phyloP scores from a whole-genome alignment of 1,140 invertebrate genomes.

The roundworm (Caenorhabditis elegans) region DNA sequence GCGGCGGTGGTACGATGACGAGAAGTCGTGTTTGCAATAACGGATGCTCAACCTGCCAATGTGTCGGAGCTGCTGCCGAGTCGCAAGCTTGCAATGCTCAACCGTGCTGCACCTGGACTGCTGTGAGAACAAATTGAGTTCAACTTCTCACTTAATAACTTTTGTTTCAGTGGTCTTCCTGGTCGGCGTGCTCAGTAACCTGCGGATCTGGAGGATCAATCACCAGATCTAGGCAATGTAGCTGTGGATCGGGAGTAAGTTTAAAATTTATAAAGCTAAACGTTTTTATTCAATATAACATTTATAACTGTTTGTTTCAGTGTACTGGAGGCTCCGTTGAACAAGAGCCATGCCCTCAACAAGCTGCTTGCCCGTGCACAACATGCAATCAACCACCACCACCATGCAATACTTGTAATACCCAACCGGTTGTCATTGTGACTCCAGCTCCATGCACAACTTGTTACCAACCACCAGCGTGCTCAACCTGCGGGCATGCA shows the following conservation, averaged over 20 bases:
- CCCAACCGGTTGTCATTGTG: constrained; percentile 1
- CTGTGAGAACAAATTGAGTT: neutral
- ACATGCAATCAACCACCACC: constrained; percentile 34
- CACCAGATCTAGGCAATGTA: constrained; percentile 42
- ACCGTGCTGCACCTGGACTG: constrained; percentile 39
- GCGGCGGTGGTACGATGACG: constrained; percentile 65
- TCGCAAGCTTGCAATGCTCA: constrained; percentile 44
- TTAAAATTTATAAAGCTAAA: neutral
- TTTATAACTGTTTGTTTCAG: constrained; percentile 2
- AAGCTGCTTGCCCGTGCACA: constrained; percentile 25
- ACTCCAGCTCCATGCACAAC: constrained; percentile 28
- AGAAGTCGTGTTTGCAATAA: constrained; percentile 59
- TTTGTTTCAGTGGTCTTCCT: constrained; percentile 38
- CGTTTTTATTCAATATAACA: neutral
- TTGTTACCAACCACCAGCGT: constrained; percentile 29
- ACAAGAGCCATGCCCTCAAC: constrained; percentile 38
- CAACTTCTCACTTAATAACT: neutral
- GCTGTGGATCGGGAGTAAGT: constrained; percentile 34
- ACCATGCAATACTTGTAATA: constrained; percentile 33
- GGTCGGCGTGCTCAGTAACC: constrained; percentile 35
- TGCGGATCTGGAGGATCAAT: constrained; percentile 45
- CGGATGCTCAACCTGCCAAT: constrained; percentile 45
- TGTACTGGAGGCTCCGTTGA: constrained; percentile 17
- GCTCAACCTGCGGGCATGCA: constrained; percentile 1
- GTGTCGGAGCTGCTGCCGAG: constrained; percentile 37